Evolutionary conservation across 2,888 invertebrate species (phyloP), one percentile per base, ranked within the genome.

Genomic region (Zaprionus obscuricornis): DNA sequence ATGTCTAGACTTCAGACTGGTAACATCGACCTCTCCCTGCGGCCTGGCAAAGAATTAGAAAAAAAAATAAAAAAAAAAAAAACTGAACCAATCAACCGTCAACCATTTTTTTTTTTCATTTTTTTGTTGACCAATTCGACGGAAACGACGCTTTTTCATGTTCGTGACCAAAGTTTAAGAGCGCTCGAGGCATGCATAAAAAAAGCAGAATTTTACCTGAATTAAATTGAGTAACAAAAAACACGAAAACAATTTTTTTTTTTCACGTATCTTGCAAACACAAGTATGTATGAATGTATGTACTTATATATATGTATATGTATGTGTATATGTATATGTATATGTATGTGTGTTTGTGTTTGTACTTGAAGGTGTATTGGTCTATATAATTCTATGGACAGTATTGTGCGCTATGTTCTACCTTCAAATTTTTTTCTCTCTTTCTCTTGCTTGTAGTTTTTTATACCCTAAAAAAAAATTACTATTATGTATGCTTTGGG

Each of bases 221-320:
- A 88, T 86, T 86, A 88, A 87, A 85, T 87, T 87, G 82, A 88
- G 79, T 85, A 85, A 78, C 74, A 82, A 81, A 86, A 79, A 88
- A 85, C 84, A 87, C 77, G 83, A 77, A 85, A 56, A 64, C 45
- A n/a, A n/a, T n/a, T n/a, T n/a, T n/a, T n/a, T n/a, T n/a, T 74
- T 84, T 85, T 71, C 68, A 58, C 52, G 34, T 59, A 49, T 51
- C 52, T 62, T 24, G 42, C 54, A 45, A 49, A 33, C 14, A 46
- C 18, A 17, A 16, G 36, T n/a, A 45, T n/a, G 40, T 22, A 42
- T 14, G 29, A 36, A 27, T 10, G 4, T 34, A 42, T 33, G 16
- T 20, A 33, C 31, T 39, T 16, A 29, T 20, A 49, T 10, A 34
- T 10, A 8, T 36, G 17, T 52, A 47, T 51, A 34, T 39, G 40